Base-by-base conservation (phyloP, 1,140 invertebrate genomes). In the Scaptomyza montana region DNA sequence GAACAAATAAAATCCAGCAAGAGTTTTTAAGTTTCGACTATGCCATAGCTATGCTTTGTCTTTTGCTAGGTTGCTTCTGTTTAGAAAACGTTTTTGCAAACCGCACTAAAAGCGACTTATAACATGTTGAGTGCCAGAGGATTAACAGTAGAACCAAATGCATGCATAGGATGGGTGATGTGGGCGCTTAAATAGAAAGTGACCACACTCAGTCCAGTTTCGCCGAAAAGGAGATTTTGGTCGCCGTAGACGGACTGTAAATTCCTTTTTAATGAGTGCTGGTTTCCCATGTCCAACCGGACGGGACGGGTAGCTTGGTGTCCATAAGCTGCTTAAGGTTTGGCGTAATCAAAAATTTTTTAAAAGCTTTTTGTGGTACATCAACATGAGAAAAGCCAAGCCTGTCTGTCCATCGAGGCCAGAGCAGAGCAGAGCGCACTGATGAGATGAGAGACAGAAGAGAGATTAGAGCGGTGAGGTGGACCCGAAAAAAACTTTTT, bases 101-200 rank as follows among this genome's bases (percentile, higher is more conserved):
- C 85, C 85, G 85, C 85, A 89, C 85, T 89, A 89, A 89, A 90
- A 90, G 84, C 84, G 84, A 89, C 85, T 90, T 90, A 90, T 81
- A 90, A 90, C 89, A 90, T 90, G 89, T 89, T 90, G 89, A 90
- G 89, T 90, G 89, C 89, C 78, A 90, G 75, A 72, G 86, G 89
- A 90, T 90, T 90, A 90, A 89, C 85, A 78, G 80, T 66, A 69
- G 7, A 76, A 65, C 30, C 36, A 21, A 84, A 80, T 74, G 57
- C 57, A 56, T 68, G 64, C 33, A 8, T 36, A 30, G 69, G 10
- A 5, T 21, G 49, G n/a, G 30, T 16, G 33, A 36, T 36, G 33
- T 36, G 33, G 33, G 8, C 8, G 33, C 33, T 28, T 45, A 39
- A 67, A 66, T 64, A 64, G 59, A 68, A 77, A 77, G 46, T 61